phyloP scores from a whole-genome alignment of 23 tunicate genomes.

The Oikopleura dioica region DNA sequence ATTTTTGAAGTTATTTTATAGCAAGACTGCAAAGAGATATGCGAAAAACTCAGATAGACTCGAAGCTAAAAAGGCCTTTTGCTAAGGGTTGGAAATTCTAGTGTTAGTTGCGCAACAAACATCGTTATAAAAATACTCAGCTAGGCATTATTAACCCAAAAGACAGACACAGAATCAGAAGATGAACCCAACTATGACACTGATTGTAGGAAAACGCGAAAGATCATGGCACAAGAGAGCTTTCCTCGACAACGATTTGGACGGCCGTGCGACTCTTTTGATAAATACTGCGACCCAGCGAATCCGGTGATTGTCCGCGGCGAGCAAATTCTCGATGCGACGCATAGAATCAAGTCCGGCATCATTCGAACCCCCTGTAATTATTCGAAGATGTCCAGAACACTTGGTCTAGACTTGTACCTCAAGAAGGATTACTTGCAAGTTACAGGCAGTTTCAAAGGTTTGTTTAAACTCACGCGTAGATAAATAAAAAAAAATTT shows the following conservation, averaged over 20 bases:
- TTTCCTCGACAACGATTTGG: neutral
- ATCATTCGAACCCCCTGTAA: conserved; percentile 76
- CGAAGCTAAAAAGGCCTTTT: no score
- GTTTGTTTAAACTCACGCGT: neutral
- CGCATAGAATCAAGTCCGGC: conserved; percentile 28
- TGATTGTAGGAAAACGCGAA: conserved; percentile 8
- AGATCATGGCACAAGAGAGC: conserved; percentile 1
- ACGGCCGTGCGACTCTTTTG: conserved; percentile 11
- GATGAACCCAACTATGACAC: no score
- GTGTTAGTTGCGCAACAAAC: no score
- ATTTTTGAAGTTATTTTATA: no score
- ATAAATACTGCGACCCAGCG: conserved; percentile 53
- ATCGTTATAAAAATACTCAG: no score
- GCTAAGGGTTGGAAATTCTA: no score
- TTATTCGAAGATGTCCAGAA: conserved; percentile 39
- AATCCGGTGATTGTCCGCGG: conserved; percentile 45
- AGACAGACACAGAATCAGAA: no score
- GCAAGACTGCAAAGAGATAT: no score
- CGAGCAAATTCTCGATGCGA: conserved; percentile 32
- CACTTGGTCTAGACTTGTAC: conserved; percentile 39
- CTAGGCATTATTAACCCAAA: no score
- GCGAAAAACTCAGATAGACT: no score
- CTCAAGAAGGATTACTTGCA: conserved; percentile 94
- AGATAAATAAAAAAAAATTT: no score
- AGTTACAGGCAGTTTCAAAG: conserved; percentile 61